Conservation (phyloP, 1,140 invertebrate species). For the Asbolus verrucosus region DNA sequence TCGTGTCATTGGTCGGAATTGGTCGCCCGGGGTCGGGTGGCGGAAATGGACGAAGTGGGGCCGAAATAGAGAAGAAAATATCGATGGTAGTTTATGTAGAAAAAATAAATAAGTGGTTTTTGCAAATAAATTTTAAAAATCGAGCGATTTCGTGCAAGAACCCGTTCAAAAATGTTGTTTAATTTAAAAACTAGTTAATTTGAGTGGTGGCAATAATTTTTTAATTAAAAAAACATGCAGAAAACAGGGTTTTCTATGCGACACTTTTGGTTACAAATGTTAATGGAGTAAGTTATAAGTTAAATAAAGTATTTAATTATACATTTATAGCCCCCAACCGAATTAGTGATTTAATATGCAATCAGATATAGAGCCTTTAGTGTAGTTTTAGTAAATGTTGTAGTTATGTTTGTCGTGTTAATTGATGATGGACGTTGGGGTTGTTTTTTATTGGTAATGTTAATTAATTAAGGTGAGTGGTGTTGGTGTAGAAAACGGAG, state of each 20-base stretch:
- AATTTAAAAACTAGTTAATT: constrained; percentile 32
- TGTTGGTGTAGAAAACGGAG: constrained; percentile 52
- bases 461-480: constrained; percentile 36
- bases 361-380: too few relatives aligned
- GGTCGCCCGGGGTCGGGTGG: too few relatives aligned
- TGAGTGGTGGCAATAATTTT: constrained; percentile 3
- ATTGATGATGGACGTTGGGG: constrained; percentile 4
- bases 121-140: constrained; percentile 21
- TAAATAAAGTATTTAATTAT: constrained; percentile 13
- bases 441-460: constrained; percentile 23
- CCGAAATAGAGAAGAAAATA: constrained; percentile 42
- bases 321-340: background rate
- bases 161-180: constrained; percentile 14
- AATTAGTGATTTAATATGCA: constrained; percentile 18
- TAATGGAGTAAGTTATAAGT: constrained; percentile 44
- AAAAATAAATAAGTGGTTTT: constrained; percentile 45
- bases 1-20: too few relatives aligned
- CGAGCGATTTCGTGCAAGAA: background rate
- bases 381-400: too few relatives aligned
- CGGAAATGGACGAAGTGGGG: constrained; percentile 13
- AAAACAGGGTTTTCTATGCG: constrained; percentile 37
- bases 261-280: constrained; percentile 35
- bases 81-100: constrained; percentile 42
- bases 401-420: constrained; percentile 4
- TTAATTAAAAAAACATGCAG: constrained; percentile 49